Evolutionary conservation across 2,113 vertebrate genomes (phyloP).

Genomic region (Percopsis transmontana): DNA sequence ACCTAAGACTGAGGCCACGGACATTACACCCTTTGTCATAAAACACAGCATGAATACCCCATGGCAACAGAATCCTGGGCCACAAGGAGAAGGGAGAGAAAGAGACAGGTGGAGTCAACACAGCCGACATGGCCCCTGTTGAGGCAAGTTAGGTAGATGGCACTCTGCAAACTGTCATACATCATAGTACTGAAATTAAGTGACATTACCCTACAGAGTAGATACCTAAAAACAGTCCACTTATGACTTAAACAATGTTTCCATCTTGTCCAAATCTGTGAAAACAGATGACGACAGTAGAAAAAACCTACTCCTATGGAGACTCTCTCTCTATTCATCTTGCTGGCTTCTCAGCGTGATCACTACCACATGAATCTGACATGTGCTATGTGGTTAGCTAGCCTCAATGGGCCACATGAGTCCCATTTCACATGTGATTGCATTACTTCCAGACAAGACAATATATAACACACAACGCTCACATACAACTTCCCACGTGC

Average conservation of each 20-base stretch:
- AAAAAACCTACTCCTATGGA: too few species aligned
- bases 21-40: slow-evolving; percentile 76
- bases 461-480: background rate
- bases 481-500: too few species aligned
- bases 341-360: slow-evolving; percentile 59
- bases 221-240: background rate
- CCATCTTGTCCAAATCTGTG: background rate
- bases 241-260: background rate
- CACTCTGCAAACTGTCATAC: background rate
- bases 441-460: slow-evolving; percentile 53
- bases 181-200: slow-evolving; percentile 3
- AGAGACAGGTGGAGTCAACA: slow-evolving; percentile 15
- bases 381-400: slow-evolving; percentile 39
- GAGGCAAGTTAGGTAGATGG: slow-evolving; percentile 3
- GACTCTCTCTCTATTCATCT: slow-evolving; percentile 31
- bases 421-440: slow-evolving; percentile 63
- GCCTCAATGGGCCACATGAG: slow-evolving; percentile 52
- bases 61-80: slow-evolving; percentile 65
- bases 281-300: slow-evolving; percentile 61
- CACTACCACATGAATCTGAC: slow-evolving; percentile 68
- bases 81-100: slow-evolving; percentile 34
- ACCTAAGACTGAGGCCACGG: slow-evolving; percentile 57
- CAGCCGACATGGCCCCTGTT: slow-evolving; percentile 23
- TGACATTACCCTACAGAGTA: background rate
- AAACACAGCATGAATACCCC: slow-evolving; percentile 67